These are phyloP conservation scores for Pogonocherus hispidulus DNA, from an alignment of 2,888 invertebrate genomes.

Conservation along the genomic window DNA sequence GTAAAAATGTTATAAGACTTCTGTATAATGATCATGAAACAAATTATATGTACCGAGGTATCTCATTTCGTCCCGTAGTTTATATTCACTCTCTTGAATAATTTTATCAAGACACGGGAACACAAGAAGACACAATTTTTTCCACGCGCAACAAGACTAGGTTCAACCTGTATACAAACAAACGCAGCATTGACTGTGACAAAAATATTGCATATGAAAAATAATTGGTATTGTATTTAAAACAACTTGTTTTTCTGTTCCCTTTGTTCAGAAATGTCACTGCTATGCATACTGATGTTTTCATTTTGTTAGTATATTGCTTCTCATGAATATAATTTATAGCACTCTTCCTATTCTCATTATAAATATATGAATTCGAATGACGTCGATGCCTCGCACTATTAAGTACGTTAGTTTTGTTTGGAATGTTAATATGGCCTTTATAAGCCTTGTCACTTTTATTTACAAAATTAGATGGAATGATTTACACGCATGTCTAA, in stretches of 20 bases:
- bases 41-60: too few relatives aligned
- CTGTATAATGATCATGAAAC: too few relatives aligned
- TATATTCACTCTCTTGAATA: too few relatives aligned
- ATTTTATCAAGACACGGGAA: too few relatives aligned
- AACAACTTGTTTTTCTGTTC: neutral
- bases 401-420: neutral
- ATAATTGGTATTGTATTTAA: too few relatives aligned
- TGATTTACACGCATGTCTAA: constrained; percentile 8
- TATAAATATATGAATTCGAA: neutral
- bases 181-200: too few relatives aligned
- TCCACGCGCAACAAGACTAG: too few relatives aligned
- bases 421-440: neutral
- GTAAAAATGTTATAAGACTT: too few relatives aligned
- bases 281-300: neutral
- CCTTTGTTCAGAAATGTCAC: neutral
- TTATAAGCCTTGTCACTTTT: constrained; percentile 13
- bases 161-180: too few relatives aligned
- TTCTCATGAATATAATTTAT: constrained; percentile 2
- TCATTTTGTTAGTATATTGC: neutral
- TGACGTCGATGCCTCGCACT: neutral
- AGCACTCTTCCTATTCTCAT: neutral
- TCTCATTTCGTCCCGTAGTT: too few relatives aligned
- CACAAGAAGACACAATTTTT: too few relatives aligned
- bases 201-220: too few relatives aligned
- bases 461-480: constrained; percentile 11